Evolutionary conservation across 2,113 vertebrate species (phyloP).

Genomic region (Engystomops pustulosus): DNA sequence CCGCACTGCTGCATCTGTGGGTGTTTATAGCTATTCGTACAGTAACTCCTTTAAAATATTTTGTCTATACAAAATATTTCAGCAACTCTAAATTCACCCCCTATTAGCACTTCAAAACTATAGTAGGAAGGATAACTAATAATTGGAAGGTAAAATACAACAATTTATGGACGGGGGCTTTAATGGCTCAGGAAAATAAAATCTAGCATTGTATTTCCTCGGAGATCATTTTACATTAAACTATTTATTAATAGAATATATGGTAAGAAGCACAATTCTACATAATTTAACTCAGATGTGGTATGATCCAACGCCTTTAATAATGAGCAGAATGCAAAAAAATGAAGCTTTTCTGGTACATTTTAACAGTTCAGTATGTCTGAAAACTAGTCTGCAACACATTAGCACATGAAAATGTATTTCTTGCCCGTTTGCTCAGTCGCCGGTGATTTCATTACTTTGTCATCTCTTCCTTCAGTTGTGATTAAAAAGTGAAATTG

Average conservation of each 20-base stretch:
- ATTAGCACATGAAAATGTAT: constrained; percentile 49
- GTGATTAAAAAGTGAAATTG: constrained; percentile 36
- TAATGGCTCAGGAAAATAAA: constrained; percentile 20
- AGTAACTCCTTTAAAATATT: background rate
- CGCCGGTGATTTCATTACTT: constrained; percentile 37
- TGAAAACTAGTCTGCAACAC: constrained; percentile 37
- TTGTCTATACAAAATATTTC: background rate
- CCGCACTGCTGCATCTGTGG: background rate
- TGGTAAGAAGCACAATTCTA: constrained; percentile 39
- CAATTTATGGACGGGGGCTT: constrained; percentile 1
- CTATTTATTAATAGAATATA: constrained; percentile 30
- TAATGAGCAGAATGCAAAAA: constrained; percentile 39
- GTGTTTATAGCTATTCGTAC: background rate
- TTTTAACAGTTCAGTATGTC: constrained; percentile 47
- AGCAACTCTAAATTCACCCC: background rate
- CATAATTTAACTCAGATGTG: constrained; percentile 48
- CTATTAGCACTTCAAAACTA: background rate
- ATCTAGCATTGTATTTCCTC: constrained; percentile 15
- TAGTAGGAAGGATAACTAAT: too few relatives aligned
- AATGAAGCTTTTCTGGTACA: constrained; percentile 42
- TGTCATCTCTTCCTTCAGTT: constrained; percentile 32
- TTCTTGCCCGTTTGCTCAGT: constrained; percentile 24
- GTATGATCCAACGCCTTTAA: constrained; percentile 15
- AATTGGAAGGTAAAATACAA: too few relatives aligned
- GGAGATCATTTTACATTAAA: constrained; percentile 35